Conservation (phyloP, 2,797 vertebrate species). For the Pagetopsis macropterus region DNA sequence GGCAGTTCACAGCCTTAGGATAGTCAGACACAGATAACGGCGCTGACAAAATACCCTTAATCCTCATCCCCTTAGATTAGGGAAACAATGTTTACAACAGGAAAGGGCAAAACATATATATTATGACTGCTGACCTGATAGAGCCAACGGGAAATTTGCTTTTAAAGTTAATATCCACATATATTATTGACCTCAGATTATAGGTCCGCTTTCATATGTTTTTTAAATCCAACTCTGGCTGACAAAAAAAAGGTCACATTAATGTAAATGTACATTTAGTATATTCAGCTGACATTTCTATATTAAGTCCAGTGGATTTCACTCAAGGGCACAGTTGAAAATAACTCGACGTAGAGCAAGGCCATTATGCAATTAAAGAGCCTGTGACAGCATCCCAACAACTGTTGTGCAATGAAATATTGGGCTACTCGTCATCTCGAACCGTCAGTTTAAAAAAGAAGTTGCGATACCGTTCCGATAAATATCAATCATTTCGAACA, state of each 20-base stretch:
- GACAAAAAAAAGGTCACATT: conserved; percentile 25
- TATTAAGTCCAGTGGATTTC: conserved; percentile 34
- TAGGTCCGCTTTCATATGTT: conserved; percentile 45
- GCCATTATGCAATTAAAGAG: conserved; percentile 30
- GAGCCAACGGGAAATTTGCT: conserved; percentile 59
- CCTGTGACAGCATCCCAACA: too few species aligned
- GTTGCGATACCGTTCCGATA: too few species aligned
- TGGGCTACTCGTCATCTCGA: too few species aligned
- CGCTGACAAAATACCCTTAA: conserved; percentile 69
- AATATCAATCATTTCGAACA: too few species aligned
- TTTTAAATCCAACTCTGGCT: conserved; percentile 27
- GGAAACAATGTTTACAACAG: conserved; percentile 66
- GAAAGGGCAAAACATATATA: conserved; percentile 52
- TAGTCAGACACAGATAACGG: conserved; percentile 57
- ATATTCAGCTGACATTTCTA: conserved; percentile 41
- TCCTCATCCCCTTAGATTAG: conserved; percentile 71
- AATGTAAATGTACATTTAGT: conserved; percentile 50
- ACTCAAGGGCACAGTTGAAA: conserved; percentile 40
- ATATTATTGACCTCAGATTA: conserved; percentile 32
- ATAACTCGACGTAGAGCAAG: not conserved
- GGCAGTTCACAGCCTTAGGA: conserved; percentile 61
- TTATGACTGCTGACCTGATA: conserved; percentile 60
- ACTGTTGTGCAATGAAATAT: too few species aligned
- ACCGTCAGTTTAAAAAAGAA: too few species aligned
- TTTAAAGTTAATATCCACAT: conserved; percentile 52